Evolutionary conservation across 2,888 invertebrate species (phyloP).

Genomic region (Chymomyza amoena): DNA sequence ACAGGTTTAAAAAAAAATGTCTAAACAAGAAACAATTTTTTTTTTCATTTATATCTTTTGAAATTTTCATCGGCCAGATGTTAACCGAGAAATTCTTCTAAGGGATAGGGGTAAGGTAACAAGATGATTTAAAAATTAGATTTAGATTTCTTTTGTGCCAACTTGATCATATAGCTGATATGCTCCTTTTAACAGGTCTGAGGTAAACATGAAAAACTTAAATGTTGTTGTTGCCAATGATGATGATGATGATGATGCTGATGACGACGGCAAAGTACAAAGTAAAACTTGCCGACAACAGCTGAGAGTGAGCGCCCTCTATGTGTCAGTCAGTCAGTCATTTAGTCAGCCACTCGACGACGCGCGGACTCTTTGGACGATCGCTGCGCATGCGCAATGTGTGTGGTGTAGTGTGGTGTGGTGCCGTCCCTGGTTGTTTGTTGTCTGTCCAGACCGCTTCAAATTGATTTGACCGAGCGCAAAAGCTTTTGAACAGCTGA

Average conservation of each 20-base stretch:
- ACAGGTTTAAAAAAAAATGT: no score
- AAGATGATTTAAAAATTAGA: no score
- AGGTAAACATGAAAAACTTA: not conserved
- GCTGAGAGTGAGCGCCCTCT: conserved; percentile 12
- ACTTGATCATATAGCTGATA: not conserved
- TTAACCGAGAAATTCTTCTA: no score
- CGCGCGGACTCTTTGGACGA: not conserved
- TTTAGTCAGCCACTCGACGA: not conserved
- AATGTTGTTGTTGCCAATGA: not conserved
- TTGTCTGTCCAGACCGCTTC: conserved; percentile 43
- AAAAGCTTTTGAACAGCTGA: conserved; percentile 47
- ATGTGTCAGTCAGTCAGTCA: conserved; percentile 37
- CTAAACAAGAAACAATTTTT: no score
- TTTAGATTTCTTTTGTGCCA: no score
- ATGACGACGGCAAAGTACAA: conserved; percentile 60
- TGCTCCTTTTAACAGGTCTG: not conserved
- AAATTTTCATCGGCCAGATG: no score
- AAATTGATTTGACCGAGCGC: conserved; percentile 66
- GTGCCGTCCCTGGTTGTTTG: not conserved
- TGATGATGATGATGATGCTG: conserved; percentile 17
- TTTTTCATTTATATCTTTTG: no score
- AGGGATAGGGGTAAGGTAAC: no score
- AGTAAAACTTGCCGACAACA: conserved; percentile 50
- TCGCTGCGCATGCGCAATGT: conserved; percentile 13
- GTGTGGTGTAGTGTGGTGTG: conserved; percentile 9